A percentile compares a stretch with the other conserved stretches of the same genome.
Conservation (phyloP, 2,797 vertebrate species). For the Huso huso region DNA sequence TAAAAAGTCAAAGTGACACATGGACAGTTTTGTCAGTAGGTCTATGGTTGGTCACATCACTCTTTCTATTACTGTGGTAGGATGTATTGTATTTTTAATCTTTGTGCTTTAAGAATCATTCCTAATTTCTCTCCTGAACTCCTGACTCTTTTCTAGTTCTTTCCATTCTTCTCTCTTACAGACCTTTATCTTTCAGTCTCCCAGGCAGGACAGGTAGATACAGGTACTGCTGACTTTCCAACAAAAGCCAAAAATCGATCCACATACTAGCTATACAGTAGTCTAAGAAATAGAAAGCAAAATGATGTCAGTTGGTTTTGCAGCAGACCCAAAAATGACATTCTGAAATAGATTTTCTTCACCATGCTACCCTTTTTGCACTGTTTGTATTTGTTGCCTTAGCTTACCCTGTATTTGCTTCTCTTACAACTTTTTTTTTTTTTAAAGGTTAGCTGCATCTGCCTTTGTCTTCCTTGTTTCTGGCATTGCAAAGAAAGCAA, state of each 20-base stretch:
- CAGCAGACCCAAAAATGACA: conserved; percentile 77
- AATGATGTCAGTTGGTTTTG: conserved; percentile 76
- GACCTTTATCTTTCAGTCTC: conserved; percentile 99
- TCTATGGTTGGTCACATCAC: conserved; percentile 59
- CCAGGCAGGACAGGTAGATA: conserved; percentile 99
- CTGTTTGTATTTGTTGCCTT: conserved; percentile 60
- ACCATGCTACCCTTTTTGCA: conserved; percentile 46
- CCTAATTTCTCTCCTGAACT: conserved; percentile 77
- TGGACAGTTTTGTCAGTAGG: conserved; percentile 20
- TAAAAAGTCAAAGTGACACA: no score
- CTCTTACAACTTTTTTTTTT: conserved; percentile 58
- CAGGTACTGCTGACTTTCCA: conserved; percentile 90
- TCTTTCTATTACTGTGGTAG: conserved; percentile 35
- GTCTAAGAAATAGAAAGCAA: conserved; percentile 72
- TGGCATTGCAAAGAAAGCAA: conserved; percentile 26
- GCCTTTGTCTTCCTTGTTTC: conserved; percentile 46
- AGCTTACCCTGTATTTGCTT: conserved; percentile 61
- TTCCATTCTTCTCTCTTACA: conserved; percentile 98
- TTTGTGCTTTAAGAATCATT: conserved; percentile 69
- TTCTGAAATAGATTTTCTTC: conserved; percentile 35
- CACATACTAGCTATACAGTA: background rate
- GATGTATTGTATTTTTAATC: conserved; percentile 64
- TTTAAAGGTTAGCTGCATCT: conserved; percentile 43
- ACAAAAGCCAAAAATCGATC: conserved; percentile 40
- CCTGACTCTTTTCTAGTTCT: conserved; percentile 96